Evolutionary conservation across 2,888 invertebrate genomes (phyloP), one percentile per base, ranked within the genome.

Genomic region (Caenorhabditis virilis): DNA sequence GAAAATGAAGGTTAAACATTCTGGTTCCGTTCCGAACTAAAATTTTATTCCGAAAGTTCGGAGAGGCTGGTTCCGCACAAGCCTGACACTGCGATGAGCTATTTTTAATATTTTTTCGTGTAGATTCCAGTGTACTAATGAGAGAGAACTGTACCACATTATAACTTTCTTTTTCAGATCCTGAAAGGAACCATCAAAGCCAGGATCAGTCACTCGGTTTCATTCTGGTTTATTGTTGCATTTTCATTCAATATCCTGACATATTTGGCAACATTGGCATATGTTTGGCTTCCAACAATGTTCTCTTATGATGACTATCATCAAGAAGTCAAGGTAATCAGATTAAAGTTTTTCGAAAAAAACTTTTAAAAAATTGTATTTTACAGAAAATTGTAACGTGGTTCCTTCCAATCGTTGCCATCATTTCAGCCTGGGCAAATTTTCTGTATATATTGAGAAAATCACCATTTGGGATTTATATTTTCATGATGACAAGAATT

Each of bases 401-500:
- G 78, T 76, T 80, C 43, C 68, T 80, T 20, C 80, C 80, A 18
- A 82, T 80, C 49, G 66, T 80, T 27, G 81, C 80, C 15, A 78
- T 81, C 49, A 72, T 80, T 46, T 67, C 78, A 1, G 78, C 80
- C 1, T 80, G 81, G 81, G 59, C 80, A 33, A 79, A 77, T 45
- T 63, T 76, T 43, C 52, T 76, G 15, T 76, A 74, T 48, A 74
- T 74, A 16, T 43, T 75, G 46, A 43, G 76, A 39, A 75, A 75
- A 49, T 69, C 72, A n/a, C 80, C 80, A 11, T 80, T 77, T 48
- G 80, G 80, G 13, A 75, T 79, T 39, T 80, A 80, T 65, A 79
- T 82, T 38, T 70, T 82, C 66, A 80, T 80, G 80, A 80, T 80
- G 80, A 71, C 74, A n/a, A 63, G 78, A 25, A 80, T 80, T 46